A percentile compares a stretch with the other conserved stretches of the same genome.
Conservation (phyloP, 2,113 vertebrate genomes). For the Scomber japonicus region DNA sequence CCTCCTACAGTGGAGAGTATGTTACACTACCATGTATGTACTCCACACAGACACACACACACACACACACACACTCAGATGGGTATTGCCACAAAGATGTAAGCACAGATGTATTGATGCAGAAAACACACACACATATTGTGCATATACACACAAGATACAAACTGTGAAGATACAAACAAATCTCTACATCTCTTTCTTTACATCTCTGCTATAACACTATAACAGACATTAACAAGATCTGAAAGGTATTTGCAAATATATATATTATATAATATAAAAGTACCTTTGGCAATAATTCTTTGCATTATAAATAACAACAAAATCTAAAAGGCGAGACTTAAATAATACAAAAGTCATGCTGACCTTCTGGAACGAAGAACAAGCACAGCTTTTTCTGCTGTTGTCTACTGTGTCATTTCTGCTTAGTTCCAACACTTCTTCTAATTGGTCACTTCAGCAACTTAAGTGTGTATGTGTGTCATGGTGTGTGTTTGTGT, state of each 20-base stretch:
- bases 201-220: not conserved
- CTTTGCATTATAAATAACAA: not conserved
- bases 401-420: slow-evolving; percentile 46
- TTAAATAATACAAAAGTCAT: slow-evolving; percentile 22
- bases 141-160: not conserved
- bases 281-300: not conserved
- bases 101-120: not conserved
- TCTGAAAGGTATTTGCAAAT: not conserved
- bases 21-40: not conserved
- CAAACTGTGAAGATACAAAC: not conserved
- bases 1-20: not conserved
- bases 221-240: slow-evolving; percentile 4
- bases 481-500: not conserved
- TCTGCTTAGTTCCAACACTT: slow-evolving; percentile 60
- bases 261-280: no score
- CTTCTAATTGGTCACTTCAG: slow-evolving; percentile 63
- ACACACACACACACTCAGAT: slow-evolving; percentile 24
- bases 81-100: not conserved
- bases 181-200: not conserved
- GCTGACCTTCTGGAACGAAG: slow-evolving; percentile 21
- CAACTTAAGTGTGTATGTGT: slow-evolving; percentile 38
- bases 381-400: slow-evolving; percentile 40
- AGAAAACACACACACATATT: not conserved
- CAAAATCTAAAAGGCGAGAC: not conserved
- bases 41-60: slow-evolving; percentile 11